Percentiles rank a stretch among this genome's conserved stretches.
phyloP scores from a whole-genome alignment of 1,140 invertebrate species.

The Platyscapa corneri region DNA sequence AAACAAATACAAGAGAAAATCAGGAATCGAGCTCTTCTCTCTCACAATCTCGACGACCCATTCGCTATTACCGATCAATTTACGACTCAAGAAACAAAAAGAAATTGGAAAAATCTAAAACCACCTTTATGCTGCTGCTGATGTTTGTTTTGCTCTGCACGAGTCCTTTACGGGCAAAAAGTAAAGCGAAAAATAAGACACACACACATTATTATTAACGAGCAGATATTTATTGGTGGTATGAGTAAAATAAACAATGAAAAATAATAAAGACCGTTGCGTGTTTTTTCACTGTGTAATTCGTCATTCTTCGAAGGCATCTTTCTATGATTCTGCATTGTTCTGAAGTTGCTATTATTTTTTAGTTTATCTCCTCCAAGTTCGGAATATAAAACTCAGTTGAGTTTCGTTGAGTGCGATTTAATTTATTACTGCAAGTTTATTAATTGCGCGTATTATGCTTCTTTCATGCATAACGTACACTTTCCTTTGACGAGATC shows the following conservation, averaged over 20 bases:
- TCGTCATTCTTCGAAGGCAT: constrained; percentile 36
- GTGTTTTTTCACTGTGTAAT: constrained; percentile 43
- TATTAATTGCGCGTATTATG: not conserved
- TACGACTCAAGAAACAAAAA: constrained; percentile 5
- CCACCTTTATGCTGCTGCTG: constrained; percentile 34
- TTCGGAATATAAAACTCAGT: not conserved
- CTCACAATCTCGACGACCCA: constrained; percentile 48
- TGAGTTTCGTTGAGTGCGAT: constrained; percentile 1
- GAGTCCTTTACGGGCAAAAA: constrained; percentile 17
- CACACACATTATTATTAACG: constrained; percentile 18
- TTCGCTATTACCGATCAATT: constrained; percentile 26
- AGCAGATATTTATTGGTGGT: constrained; percentile 36
- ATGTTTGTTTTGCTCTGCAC: constrained; percentile 35
- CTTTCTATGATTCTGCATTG: constrained; percentile 36
- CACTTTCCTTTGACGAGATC: not conserved
- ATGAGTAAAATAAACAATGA: constrained; percentile 22
- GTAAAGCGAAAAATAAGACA: not conserved
- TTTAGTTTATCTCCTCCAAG: not conserved
- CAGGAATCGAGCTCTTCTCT: constrained; percentile 52
- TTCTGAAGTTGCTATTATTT: not conserved
- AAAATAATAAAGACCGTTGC: constrained; percentile 30
- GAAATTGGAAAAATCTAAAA: constrained; percentile 29
- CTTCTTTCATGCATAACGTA: constrained; percentile 1
- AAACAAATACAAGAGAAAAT: constrained; percentile 26
- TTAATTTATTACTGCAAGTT: no score